phyloP scores from a whole-genome alignment of 2,797 vertebrate species.

The Rhabdophis nuchalis region DNA sequence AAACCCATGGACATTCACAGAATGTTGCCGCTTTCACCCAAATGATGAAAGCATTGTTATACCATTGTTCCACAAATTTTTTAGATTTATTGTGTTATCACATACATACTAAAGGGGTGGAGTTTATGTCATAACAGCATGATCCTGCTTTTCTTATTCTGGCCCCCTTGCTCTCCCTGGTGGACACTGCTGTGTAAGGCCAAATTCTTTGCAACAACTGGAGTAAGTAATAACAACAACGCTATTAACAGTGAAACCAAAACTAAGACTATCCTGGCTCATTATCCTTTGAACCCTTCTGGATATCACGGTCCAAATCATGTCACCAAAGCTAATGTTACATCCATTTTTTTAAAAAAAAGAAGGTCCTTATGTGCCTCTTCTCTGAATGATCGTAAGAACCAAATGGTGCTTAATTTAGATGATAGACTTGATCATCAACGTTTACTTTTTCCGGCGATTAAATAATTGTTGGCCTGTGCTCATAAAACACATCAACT shows the following conservation, averaged over 20 bases:
- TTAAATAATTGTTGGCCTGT: not conserved
- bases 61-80: not conserved
- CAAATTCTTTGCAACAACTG: not conserved
- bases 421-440: not conserved
- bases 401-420: not conserved
- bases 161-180: not conserved
- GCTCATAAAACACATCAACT: not conserved
- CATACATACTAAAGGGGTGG: not conserved
- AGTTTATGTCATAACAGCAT: not conserved
- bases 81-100: not conserved
- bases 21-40: not conserved
- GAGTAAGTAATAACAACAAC: not conserved
- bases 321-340: not conserved
- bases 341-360: not conserved
- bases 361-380: not conserved
- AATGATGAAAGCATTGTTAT: not conserved
- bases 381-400: not conserved
- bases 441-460: not conserved
- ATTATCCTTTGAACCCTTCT: not conserved
- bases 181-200: not conserved
- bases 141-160: not conserved
- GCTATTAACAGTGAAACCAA: not conserved
- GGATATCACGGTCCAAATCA: not conserved
- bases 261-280: not conserved
- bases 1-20: not conserved